phyloP scores from a whole-genome alignment of 2,888 invertebrate genomes.

The Carabus problematicus region DNA sequence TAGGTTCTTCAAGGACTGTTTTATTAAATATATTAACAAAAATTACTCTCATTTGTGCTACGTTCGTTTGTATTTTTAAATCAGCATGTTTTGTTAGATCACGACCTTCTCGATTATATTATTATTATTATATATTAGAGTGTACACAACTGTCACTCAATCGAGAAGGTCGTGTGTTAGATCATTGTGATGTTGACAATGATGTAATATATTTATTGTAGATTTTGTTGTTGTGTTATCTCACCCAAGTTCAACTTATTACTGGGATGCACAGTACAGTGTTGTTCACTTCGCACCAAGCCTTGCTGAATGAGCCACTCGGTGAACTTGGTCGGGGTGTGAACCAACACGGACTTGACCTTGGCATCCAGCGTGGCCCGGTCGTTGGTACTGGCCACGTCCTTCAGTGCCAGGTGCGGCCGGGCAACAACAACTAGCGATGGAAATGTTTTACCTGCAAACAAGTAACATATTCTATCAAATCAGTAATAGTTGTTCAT shows the following conservation, averaged over 20 bases:
- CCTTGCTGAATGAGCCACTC: slow-evolving; percentile 92
- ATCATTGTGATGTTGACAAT: too few species aligned
- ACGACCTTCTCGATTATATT: too few species aligned
- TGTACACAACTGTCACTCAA: background rate
- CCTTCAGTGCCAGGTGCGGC: slow-evolving; percentile 77
- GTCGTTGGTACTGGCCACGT: slow-evolving; percentile 64
- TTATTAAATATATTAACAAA: too few species aligned
- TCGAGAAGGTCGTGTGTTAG: too few species aligned
- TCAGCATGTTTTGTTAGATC: too few species aligned
- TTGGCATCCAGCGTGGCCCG: slow-evolving; percentile 74
- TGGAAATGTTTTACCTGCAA: slow-evolving; percentile 80
- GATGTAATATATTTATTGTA: too few species aligned
- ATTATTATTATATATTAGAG: too few species aligned
- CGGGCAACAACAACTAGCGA: slow-evolving; percentile 85
- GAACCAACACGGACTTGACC: slow-evolving; percentile 83
- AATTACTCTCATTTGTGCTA: too few species aligned
- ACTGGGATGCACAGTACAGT: slow-evolving; percentile 72
- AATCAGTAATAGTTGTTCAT: too few species aligned
- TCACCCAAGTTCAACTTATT: slow-evolving; percentile 77
- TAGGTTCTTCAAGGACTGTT: too few species aligned
- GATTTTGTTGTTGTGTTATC: background rate
- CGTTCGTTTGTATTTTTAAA: too few species aligned
- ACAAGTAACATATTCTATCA: background rate
- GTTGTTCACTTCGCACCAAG: slow-evolving; percentile 79
- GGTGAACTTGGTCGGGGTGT: slow-evolving; percentile 83